These are phyloP conservation scores for Tipula vernalis DNA, from an alignment of 2,888 invertebrate genomes.

Conservation along the genomic window DNA sequence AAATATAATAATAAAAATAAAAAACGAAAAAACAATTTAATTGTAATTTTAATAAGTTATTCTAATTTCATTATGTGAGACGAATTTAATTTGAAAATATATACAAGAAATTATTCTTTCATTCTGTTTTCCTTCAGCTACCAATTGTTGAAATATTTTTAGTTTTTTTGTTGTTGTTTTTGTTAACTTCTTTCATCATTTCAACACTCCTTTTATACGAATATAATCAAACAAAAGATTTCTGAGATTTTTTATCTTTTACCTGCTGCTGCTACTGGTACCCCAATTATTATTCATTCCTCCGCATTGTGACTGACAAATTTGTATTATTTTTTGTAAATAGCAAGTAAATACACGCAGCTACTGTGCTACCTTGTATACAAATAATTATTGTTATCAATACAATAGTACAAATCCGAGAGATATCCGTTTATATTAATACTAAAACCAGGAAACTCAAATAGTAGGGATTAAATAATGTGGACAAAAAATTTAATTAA, in stretches of 20 bases:
- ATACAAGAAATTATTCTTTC: not conserved
- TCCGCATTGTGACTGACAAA: not conserved
- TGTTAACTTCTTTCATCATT: not conserved
- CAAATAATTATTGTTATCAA: not conserved
- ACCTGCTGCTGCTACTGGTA: not conserved
- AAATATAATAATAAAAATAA: not conserved
- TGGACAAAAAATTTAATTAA: not conserved
- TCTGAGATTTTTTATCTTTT: not conserved
- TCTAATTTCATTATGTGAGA: not conserved
- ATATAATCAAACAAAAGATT: not conserved
- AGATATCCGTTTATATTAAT: not conserved
- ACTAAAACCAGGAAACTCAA: not conserved
- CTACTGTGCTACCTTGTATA: not conserved
- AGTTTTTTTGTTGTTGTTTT: not conserved
- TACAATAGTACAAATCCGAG: not conserved
- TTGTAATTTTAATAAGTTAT: constrained; percentile 4
- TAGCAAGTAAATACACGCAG: not conserved
- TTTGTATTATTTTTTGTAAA: not conserved
- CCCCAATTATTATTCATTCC: not conserved
- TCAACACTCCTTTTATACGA: not conserved
- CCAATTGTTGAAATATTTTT: not conserved
- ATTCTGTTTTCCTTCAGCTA: not conserved
- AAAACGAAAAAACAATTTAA: not conserved
- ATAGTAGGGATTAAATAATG: not conserved
- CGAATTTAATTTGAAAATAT: not conserved